Base-by-base conservation (phyloP, 37 sponge, comb jelly and placozoan species). In the Bolinopsis microptera region DNA sequence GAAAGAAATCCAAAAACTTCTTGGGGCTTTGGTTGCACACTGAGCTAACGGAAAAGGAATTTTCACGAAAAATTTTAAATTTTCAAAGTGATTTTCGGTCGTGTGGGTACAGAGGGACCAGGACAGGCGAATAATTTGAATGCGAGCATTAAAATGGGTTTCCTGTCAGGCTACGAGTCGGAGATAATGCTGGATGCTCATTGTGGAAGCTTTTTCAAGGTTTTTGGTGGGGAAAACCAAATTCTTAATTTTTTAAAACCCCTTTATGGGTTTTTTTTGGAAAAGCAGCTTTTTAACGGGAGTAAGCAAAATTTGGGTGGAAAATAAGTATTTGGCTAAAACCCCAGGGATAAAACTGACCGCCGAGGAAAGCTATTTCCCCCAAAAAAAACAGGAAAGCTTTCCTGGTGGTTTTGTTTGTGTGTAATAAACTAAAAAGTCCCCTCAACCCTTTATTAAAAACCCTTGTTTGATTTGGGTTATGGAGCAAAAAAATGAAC, bases 321-420 rank as follows among this genome's bases (percentile, higher is more conserved):
- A n/a, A n/a, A n/a, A n/a, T n/a, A 96, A 1, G 93, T 95, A 22
- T 93, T 98, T 93, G 68, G 96, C 69, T 70, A 94, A 28, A 96
- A 96, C 83, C n/a, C n/a, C n/a, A n/a, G 93, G 98, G 13, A 94
- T 98, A 39, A 95, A 95, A 33, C 96, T 97, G 21, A 96, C 97
- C 22, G 97, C 98, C 18, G 98, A 97, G 26, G 98, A 98, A 80
- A 95, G 76, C 67, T 98, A 98, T 94, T 96, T 97, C 0, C 93
- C 97, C 0, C n/a, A n/a, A n/a, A n/a, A n/a, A n/a, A n/a, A 97
- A 98, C 38, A 41, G 98, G 9, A 98, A 98, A 92, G n/a, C n/a
- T 38, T 95, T 94, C 93, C 98, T 16, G 98, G 98, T 3, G 86
- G 95, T 0, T 98, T 97, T n/a, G 67, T 94, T 98, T 16, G 94